Base-by-base conservation (phyloP, 2,113 vertebrate genomes). In the Pseudopodoces humilis region DNA sequence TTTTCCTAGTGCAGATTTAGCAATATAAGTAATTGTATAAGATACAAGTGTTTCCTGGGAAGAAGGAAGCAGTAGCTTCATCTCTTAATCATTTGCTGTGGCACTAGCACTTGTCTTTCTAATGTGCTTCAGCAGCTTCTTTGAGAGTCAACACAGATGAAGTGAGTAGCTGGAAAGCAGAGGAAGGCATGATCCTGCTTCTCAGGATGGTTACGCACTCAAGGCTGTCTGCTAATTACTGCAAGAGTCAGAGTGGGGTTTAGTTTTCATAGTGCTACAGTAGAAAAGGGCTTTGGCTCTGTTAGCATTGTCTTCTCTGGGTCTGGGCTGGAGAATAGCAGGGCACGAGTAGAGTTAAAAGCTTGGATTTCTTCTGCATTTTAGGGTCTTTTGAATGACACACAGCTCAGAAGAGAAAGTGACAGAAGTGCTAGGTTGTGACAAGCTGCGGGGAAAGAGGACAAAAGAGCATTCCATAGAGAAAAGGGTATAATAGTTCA, bases 371-470 rank as follows among this genome's bases (percentile, higher is more conserved):
- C 35, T 79, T 76, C 43, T 56, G 41, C 33, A 12, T 65, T 86
- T 2, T 2, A 9, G 41, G 52, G 20, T 72, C 64, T 91, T 64
- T 59, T 86, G 72, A 35, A 46, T 60, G 35, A 28, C 3, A 1
- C 9, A 1, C 10, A 31, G 72, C 80, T 88, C 28, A 6, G 50
- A 63, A 74, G 24, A 65, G 24, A 39, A 86, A 68, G 74, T 67
- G 53, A 47, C 58, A 37, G 50, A 77, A 92, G 25, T 88, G 11
- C 77, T 91, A 56, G 47, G 11, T 81, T 94, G 43, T 90, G 60
- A 75, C 10, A 4, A 23, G 46, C 18, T 92, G 37, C 1, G 25
- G 35, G 11, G 5, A 62, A 52, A 67, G 62, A 35, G 25, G 21
- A 55, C 55, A 63, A 86, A 83, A 88, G 72, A 84, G 9, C 13